Percentiles rank a stretch among this genome's conserved stretches.
phyloP scores from a whole-genome alignment of 2,113 vertebrate species.

The Neolamprologus tretocephalus region DNA sequence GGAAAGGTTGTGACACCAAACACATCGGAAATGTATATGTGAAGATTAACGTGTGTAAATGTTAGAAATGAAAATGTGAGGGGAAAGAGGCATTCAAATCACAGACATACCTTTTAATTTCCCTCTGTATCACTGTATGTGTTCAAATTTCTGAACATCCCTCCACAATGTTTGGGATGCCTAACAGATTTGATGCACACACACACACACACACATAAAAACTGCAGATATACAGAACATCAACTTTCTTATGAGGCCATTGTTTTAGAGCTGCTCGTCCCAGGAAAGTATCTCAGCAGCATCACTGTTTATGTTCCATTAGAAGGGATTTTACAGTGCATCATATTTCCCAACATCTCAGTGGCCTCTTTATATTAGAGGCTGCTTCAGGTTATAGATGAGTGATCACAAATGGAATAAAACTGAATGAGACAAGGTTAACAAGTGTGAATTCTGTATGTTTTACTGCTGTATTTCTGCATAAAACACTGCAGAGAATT shows the following conservation, averaged over 20 bases:
- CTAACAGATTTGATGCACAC: neutral
- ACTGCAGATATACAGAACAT: conserved; percentile 5
- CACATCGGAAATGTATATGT: neutral
- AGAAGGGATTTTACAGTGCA: conserved; percentile 28
- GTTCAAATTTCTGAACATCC: neutral
- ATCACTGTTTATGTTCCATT: conserved; percentile 49
- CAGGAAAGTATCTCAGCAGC: conserved; percentile 4
- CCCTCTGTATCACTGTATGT: neutral
- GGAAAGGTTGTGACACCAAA: neutral
- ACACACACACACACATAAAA: neutral
- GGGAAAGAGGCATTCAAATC: neutral
- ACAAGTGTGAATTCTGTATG: neutral
- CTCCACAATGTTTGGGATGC: neutral
- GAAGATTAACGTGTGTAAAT: neutral
- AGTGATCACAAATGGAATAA: conserved; percentile 26
- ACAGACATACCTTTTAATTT: neutral
- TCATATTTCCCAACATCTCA: conserved; percentile 35
- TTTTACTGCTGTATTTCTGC: neutral
- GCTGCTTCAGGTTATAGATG: conserved; percentile 31
- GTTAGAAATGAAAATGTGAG: neutral
- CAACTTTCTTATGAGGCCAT: conserved; percentile 28
- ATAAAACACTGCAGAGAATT: neutral
- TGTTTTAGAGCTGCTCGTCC: conserved; percentile 42
- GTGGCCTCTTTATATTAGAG: conserved; percentile 16
- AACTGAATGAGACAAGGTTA: conserved; percentile 29